Evolutionary conservation across 2,888 invertebrate species (phyloP).

Genomic region (Tridacna crocea): DNA sequence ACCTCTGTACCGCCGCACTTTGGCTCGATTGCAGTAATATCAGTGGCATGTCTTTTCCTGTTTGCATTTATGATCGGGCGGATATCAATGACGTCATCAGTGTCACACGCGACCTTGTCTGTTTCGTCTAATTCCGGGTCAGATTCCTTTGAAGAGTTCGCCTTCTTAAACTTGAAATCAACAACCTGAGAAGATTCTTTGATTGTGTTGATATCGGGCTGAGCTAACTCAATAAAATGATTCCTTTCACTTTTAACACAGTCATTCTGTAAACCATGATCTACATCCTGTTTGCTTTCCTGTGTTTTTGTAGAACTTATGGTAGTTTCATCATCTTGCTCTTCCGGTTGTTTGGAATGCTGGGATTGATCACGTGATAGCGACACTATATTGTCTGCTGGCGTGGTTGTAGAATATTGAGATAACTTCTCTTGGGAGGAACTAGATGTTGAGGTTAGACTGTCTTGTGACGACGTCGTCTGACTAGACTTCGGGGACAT

Average conservation of each 20-base stretch:
- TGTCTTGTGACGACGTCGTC: conserved; percentile 16
- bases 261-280: conserved; percentile 31
- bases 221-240: conserved; percentile 2
- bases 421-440: conserved; percentile 1
- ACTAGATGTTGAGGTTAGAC: conserved; percentile 3
- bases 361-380: neutral
- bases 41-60: conserved; percentile 51
- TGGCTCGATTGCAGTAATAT: conserved; percentile 38
- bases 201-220: neutral
- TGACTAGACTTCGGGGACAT: conserved; percentile 23
- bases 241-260: conserved; percentile 8
- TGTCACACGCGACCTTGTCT: conserved; percentile 36
- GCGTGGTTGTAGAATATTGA: neutral
- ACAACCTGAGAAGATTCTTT: conserved; percentile 1
- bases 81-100: conserved; percentile 53
- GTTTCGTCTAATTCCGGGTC: conserved; percentile 45
- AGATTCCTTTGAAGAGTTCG: conserved; percentile 4
- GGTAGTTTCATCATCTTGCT: conserved; percentile 4
- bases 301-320: neutral
- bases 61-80: conserved; percentile 57
- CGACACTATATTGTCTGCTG: neutral
- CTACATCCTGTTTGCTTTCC: neutral
- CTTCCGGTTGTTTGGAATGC: conserved; percentile 6
- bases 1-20: neutral
- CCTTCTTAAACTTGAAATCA: conserved; percentile 22